Percentiles rank a stretch among this genome's conserved stretches.
phyloP scores from a whole-genome alignment of 2,888 invertebrate species.

The Cheilosia vernalis region DNA sequence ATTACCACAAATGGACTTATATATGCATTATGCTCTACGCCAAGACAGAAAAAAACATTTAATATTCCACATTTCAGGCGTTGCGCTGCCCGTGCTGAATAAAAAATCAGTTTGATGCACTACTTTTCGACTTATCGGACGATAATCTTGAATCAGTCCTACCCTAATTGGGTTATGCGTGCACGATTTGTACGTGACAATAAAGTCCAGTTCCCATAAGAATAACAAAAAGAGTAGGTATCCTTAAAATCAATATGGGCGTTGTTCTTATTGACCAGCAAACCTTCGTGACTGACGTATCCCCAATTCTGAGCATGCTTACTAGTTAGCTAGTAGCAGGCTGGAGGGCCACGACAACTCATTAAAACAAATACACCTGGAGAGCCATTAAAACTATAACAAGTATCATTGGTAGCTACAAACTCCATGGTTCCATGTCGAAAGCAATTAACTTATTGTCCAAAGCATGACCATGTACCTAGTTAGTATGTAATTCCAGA shows the following conservation, averaged over 20 bases:
- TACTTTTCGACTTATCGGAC: background rate
- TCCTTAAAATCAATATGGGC: background rate
- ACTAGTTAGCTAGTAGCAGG: background rate
- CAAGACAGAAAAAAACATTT: background rate
- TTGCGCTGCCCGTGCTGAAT: background rate
- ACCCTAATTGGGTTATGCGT: background rate
- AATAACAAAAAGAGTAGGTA: background rate
- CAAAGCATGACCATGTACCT: background rate
- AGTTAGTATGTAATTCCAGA: too few relatives aligned
- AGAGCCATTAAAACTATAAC: background rate
- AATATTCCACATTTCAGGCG: background rate
- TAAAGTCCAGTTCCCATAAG: background rate
- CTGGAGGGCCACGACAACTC: too few relatives aligned
- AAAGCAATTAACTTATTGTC: constrained; percentile 15
- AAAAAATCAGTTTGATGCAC: background rate
- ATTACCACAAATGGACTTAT: background rate
- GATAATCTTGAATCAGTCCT: background rate
- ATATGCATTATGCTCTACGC: background rate
- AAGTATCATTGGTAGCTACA: background rate
- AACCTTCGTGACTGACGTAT: background rate
- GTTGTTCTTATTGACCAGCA: background rate
- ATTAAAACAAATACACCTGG: background rate
- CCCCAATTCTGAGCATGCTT: background rate
- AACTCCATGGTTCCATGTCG: background rate
- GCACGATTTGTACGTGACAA: background rate